Evolutionary conservation across 2,113 vertebrate species (phyloP).

Genomic region (Macrotus californicus): DNA sequence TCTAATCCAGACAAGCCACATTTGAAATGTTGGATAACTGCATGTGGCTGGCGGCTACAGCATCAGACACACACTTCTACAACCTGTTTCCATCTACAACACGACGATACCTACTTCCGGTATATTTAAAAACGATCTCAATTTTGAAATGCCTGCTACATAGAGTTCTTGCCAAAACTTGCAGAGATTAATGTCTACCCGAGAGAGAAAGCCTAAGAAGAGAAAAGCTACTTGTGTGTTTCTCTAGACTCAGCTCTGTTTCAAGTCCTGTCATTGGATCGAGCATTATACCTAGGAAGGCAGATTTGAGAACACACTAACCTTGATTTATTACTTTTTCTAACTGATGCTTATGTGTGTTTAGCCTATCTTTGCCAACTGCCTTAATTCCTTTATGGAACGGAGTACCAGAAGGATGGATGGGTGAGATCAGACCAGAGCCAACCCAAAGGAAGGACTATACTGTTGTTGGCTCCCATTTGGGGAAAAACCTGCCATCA

Average conservation of each 20-base stretch:
- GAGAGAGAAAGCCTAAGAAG: background rate
- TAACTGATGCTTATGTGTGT: background rate
- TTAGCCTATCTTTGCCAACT: background rate
- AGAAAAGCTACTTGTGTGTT: background rate
- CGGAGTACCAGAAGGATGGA: background rate
- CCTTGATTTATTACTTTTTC: background rate
- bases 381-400: background rate
- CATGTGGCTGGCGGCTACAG: background rate
- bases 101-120: background rate
- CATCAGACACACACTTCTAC: background rate
- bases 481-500: background rate
- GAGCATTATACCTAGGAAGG: background rate
- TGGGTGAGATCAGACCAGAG: background rate
- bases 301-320: background rate
- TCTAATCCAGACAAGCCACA: slow-evolving; percentile 7
- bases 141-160: slow-evolving; percentile 16
- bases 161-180: background rate
- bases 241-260: background rate
- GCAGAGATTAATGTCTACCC: background rate
- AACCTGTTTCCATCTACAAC: background rate
- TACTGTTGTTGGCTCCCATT: background rate
- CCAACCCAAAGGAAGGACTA: background rate
- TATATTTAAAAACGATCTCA: background rate
- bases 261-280: background rate
- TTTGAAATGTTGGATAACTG: background rate